phyloP scores from a whole-genome alignment of 2,113 vertebrate species.

The Mola mola region DNA sequence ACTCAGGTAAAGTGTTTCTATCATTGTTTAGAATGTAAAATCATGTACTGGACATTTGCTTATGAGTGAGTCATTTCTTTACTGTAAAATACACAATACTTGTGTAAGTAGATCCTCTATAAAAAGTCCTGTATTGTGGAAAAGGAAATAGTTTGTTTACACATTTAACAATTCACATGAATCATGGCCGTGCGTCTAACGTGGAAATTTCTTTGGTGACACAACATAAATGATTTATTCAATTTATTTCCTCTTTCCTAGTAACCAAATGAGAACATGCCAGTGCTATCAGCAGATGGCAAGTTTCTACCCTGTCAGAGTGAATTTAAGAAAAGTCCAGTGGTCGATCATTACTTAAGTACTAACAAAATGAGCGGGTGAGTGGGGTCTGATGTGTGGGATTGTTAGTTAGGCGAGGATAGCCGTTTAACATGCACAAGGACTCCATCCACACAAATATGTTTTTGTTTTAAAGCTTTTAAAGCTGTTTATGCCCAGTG shows the following conservation, averaged over 20 bases:
- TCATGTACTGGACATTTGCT: no score
- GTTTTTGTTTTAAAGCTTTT: no score
- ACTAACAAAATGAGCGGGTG: not conserved
- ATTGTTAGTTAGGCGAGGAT: no score
- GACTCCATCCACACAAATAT: no score
- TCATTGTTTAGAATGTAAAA: no score
- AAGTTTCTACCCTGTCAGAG: not conserved
- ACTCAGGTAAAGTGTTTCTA: no score
- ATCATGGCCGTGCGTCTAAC: not conserved
- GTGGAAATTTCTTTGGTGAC: conserved; percentile 41
- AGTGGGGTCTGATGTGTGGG: no score
- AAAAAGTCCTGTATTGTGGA: not conserved
- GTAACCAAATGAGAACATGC: conserved; percentile 5
- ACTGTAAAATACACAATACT: not conserved
- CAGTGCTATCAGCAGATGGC: not conserved
- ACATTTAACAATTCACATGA: conserved; percentile 12
- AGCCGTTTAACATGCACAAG: no score
- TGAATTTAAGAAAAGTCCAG: not conserved
- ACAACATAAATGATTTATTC: conserved; percentile 13
- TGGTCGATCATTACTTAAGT: conserved; percentile 42
- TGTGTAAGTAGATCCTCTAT: no score
- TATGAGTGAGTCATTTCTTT: not conserved
- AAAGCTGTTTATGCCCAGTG: no score
- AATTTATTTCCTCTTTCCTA: conserved; percentile 64
- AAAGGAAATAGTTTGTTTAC: not conserved